phyloP scores from a whole-genome alignment of 2,113 vertebrate species.

The Ceyx cyanopectus region DNA sequence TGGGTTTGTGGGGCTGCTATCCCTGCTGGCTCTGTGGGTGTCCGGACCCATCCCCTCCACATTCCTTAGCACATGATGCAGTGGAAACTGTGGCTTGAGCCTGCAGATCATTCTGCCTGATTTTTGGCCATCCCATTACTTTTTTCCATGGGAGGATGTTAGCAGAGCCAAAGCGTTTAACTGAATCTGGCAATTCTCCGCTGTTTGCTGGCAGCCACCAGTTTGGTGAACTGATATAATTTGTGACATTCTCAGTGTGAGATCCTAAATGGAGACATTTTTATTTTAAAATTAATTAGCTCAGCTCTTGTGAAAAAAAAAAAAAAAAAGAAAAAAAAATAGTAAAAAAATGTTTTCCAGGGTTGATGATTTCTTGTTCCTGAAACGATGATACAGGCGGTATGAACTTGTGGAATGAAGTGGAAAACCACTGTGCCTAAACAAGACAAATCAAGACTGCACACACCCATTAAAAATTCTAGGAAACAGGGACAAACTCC shows the following conservation, averaged over 20 bases:
- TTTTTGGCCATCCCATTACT: slow-evolving; percentile 55
- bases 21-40: slow-evolving; percentile 56
- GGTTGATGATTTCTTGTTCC: slow-evolving; percentile 8
- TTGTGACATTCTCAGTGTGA: slow-evolving; percentile 55
- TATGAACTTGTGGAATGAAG: slow-evolving; percentile 9
- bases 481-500: slow-evolving; percentile 6
- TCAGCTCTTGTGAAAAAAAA: not conserved
- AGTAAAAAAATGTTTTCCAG: not conserved
- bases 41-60: not conserved
- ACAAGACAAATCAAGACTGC: slow-evolving; percentile 13
- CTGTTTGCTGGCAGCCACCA: slow-evolving; percentile 18
- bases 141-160: slow-evolving; percentile 69
- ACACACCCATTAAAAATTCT: not conserved
- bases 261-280: slow-evolving; percentile 37
- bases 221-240: slow-evolving; percentile 55
- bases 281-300: not conserved
- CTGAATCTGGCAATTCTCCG: slow-evolving; percentile 65
- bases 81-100: slow-evolving; percentile 57
- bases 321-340: not conserved
- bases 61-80: slow-evolving; percentile 66
- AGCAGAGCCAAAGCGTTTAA: slow-evolving; percentile 56
- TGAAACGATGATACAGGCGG: not conserved
- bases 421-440: slow-evolving; percentile 37
- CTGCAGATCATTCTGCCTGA: slow-evolving; percentile 52
- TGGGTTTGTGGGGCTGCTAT: rapidly evolving